These are phyloP conservation scores for Ceratosolen fusciceps DNA, from an alignment of 1,140 invertebrate genomes.

Conservation along the genomic window DNA sequence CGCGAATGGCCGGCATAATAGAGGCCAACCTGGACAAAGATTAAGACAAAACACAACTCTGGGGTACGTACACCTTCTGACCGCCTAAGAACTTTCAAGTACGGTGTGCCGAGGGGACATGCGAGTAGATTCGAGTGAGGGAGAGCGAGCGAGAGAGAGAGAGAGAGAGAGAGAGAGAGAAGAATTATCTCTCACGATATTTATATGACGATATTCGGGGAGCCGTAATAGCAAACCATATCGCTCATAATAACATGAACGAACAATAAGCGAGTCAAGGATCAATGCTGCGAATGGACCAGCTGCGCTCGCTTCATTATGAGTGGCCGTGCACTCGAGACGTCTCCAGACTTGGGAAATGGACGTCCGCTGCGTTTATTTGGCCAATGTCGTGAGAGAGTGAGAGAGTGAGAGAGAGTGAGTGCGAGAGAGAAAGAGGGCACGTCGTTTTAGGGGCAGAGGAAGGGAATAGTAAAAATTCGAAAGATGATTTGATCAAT, in stretches of 20 bases:
- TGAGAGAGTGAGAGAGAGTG: slow-evolving; percentile 7
- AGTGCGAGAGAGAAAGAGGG: slow-evolving; percentile 1
- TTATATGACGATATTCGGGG: not conserved
- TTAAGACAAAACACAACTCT: not conserved
- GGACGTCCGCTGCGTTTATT: slow-evolving; percentile 35
- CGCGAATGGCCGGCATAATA: not conserved
- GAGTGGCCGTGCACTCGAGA: slow-evolving; percentile 23
- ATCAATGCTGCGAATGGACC: slow-evolving; percentile 20
- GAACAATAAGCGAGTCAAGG: slow-evolving; percentile 38
- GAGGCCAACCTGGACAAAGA: not conserved
- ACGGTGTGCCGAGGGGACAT: not conserved
- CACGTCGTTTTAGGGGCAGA: not conserved
- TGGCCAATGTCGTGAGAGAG: slow-evolving; percentile 18
- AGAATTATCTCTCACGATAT: slow-evolving; percentile 43
- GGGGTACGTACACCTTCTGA: not conserved
- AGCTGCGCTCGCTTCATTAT: slow-evolving; percentile 22
- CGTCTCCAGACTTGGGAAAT: slow-evolving; percentile 21
- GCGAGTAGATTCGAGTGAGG: not conserved
- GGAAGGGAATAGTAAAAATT: not conserved
- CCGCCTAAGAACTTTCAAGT: not conserved
- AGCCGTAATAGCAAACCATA: not conserved
- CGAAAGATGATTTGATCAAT: slow-evolving; percentile 9
- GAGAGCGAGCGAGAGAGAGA: not conserved
- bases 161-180: slow-evolving; percentile 7
- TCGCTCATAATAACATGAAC: slow-evolving; percentile 29